Conservation (phyloP, 2,113 vertebrate genomes). For the Perca flavescens region DNA sequence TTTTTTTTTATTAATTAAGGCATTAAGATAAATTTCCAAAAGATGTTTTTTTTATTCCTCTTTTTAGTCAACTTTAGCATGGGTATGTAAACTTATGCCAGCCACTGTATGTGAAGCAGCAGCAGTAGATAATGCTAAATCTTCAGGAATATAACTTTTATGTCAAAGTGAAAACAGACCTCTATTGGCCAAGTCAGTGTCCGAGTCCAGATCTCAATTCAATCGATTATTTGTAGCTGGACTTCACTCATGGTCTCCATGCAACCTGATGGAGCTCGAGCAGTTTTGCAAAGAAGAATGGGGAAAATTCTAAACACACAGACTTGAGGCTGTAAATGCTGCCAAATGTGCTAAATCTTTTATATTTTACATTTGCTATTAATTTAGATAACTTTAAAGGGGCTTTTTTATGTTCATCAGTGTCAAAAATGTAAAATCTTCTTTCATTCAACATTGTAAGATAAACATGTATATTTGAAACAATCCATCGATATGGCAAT, state of each 20-base stretch:
- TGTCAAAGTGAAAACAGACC: conserved; percentile 1
- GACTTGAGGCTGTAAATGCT: neutral
- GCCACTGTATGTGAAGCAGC: neutral
- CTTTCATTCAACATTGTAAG: neutral
- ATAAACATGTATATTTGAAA: neutral
- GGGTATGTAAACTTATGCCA: too few relatives aligned
- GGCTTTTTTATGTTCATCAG: neutral
- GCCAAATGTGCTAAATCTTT: neutral
- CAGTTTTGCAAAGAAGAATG: neutral
- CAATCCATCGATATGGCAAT: neutral
- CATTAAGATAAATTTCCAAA: too few relatives aligned
- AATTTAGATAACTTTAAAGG: neutral
- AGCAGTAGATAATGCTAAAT: neutral
- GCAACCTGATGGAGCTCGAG: neutral
- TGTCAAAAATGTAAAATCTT: neutral
- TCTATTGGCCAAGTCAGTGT: neutral
- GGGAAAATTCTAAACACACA: neutral
- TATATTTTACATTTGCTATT: too few relatives aligned
- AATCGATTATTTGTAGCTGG: neutral
- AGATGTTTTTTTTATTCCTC: too few relatives aligned
- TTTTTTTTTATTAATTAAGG: too few relatives aligned
- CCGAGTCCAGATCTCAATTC: neutral
- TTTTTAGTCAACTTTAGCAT: too few relatives aligned
- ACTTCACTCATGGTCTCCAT: neutral
- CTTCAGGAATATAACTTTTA: neutral